These are phyloP conservation scores for Siphlonurus alternatus DNA, from an alignment of 2,888 invertebrate species.

Conservation along the genomic window DNA sequence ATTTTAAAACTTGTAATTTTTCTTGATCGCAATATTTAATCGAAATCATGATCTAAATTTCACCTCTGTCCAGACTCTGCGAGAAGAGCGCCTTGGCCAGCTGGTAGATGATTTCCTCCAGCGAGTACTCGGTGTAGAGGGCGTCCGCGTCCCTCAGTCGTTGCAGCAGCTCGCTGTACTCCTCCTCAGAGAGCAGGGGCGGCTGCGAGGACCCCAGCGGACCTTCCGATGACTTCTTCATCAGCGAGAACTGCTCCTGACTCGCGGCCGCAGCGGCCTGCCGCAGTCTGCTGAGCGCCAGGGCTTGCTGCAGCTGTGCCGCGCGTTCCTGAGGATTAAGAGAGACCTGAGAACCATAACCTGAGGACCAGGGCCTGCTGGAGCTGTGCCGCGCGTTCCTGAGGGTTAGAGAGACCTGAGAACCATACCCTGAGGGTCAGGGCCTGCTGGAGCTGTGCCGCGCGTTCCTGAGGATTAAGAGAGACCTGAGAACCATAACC, in stretches of 20 bases:
- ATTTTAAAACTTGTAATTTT: no score
- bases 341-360: no score
- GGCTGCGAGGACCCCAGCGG: neutral
- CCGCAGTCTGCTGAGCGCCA: neutral
- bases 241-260: neutral
- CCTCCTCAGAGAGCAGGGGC: conserved; percentile 21
- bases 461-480: no score
- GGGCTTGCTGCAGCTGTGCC: neutral
- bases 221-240: neutral
- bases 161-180: conserved; percentile 52
- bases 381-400: no score
- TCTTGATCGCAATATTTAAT: no score
- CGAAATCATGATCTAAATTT: no score
- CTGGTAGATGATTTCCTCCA: conserved; percentile 66
- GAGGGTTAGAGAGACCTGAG: no score
- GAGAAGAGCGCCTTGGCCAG: conserved; percentile 68
- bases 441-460: no score
- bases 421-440: no score
- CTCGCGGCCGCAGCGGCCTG: no score
- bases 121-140: conserved; percentile 54
- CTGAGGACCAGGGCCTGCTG: no score
- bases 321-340: conserved; percentile 14
- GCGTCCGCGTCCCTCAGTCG: conserved; percentile 50
- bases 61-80: conserved; percentile 46
- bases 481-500: no score